Percentiles rank a stretch among this genome's conserved stretches.
Conservation (phyloP, 2,113 vertebrate species). For the Heloderma charlesbogerti region DNA sequence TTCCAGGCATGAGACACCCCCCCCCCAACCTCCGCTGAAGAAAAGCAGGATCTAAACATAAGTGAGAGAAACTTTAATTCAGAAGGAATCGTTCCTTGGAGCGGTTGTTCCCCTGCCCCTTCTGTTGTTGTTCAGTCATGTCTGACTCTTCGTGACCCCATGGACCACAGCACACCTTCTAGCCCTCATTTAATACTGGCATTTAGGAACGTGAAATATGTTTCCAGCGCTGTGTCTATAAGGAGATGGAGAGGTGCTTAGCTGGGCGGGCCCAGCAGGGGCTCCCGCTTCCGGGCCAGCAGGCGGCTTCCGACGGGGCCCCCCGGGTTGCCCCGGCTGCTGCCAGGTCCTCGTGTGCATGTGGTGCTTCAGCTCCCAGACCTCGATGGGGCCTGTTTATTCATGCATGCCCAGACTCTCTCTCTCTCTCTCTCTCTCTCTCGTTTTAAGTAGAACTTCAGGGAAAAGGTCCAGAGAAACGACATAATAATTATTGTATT, state of each 20-base stretch:
- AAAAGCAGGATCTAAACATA: not conserved
- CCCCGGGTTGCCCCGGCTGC: no score
- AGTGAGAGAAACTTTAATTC: no score
- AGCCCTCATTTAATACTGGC: not conserved
- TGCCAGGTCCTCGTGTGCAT: not conserved
- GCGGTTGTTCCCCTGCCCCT: no score
- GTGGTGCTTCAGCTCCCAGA: not conserved
- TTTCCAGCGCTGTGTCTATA: not conserved
- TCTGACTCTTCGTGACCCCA: no score
- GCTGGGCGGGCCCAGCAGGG: not conserved
- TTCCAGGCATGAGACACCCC: no score
- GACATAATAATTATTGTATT: slow-evolving; percentile 68
- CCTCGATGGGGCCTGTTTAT: not conserved
- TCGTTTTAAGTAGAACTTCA: slow-evolving; percentile 59
- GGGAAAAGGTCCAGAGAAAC: slow-evolving; percentile 63
- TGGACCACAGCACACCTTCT: no score
- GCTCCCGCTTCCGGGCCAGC: not conserved
- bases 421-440: not conserved
- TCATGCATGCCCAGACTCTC: slow-evolving; percentile 28
- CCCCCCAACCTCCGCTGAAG: not conserved
- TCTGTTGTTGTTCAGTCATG: no score
- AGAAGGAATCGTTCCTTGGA: no score
- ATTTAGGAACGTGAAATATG: not conserved
- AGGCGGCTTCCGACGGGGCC: not conserved
- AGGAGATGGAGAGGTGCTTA: not conserved